Percentiles rank a stretch among this genome's conserved stretches.
phyloP scores from a whole-genome alignment of 2,113 vertebrate genomes.

The Phylloscopus whistleri region DNA sequence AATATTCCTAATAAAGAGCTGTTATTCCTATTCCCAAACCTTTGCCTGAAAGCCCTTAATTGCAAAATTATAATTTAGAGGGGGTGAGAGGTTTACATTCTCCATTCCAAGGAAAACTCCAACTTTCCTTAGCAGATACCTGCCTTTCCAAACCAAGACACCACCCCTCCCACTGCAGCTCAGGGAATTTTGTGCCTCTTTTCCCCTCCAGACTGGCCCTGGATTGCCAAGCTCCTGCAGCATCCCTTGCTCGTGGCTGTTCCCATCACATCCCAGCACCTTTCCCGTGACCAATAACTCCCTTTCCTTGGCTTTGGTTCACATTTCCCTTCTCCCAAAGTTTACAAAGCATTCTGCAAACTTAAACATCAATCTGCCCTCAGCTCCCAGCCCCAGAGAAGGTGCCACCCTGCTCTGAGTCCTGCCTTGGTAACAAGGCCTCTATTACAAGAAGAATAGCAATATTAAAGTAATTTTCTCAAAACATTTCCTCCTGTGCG shows the following conservation, averaged over 20 bases:
- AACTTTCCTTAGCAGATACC: too few species aligned
- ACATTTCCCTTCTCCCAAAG: not conserved
- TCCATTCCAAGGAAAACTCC: too few species aligned
- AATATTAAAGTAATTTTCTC: slow-evolving; percentile 58
- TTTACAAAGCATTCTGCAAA: not conserved
- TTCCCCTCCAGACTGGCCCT: not conserved
- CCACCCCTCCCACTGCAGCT: not conserved
- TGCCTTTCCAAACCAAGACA: too few species aligned
- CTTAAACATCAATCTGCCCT: not conserved
- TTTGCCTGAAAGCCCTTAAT: too few species aligned
- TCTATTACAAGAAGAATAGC: not conserved
- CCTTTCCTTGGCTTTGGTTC: not conserved
- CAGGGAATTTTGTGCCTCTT: not conserved
- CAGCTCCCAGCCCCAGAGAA: not conserved
- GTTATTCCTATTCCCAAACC: too few species aligned
- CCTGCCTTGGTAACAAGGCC: not conserved
- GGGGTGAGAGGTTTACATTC: too few species aligned
- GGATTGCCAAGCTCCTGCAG: not conserved
- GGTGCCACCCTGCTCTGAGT: not conserved
- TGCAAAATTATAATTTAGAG: too few species aligned
- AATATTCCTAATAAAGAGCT: too few species aligned
- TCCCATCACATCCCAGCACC: accelerated
- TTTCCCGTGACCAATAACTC: not conserved
- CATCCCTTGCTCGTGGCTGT: accelerated
- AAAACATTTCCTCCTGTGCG: not conserved